Evolutionary conservation across 1,140 invertebrate species (phyloP).

Genomic region (Dermatophagoides farinae): DNA sequence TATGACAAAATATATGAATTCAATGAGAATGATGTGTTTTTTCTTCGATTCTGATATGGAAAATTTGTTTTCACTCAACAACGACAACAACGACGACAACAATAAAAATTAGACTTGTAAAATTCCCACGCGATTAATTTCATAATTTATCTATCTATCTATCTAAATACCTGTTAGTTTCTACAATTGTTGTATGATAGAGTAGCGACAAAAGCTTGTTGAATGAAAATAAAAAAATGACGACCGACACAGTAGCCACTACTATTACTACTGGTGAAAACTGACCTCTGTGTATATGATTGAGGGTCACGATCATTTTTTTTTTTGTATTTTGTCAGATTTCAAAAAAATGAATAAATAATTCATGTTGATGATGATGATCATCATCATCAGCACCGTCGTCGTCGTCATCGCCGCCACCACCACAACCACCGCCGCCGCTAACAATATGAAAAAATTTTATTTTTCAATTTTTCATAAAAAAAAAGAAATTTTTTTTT

Average conservation of each 20-base stretch:
- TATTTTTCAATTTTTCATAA: too few species aligned
- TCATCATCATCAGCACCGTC: too few species aligned
- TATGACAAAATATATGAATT: not conserved
- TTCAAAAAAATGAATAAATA: too few species aligned
- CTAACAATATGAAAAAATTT: too few species aligned
- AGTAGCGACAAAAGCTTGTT: not conserved
- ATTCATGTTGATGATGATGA: too few species aligned
- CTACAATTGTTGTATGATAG: too few species aligned
- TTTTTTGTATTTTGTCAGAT: too few species aligned
- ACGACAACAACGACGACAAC: not conserved
- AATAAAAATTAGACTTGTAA: not conserved
- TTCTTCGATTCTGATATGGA: not conserved
- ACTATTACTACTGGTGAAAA: not conserved
- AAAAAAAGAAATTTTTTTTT: too few species aligned
- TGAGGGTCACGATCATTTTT: not conserved
- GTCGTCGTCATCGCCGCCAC: too few species aligned
- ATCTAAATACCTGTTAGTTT: too few species aligned
- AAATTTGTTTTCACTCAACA: not conserved
- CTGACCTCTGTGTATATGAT: not conserved
- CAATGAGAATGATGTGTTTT: not conserved
- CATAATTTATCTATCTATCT: slow-evolving; percentile 5
- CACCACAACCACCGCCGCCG: too few species aligned
- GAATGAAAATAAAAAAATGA: not conserved
- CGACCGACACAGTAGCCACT: not conserved
- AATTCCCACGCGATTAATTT: not conserved